Percentiles rank a stretch among this genome's conserved stretches.
Evolutionary conservation across 2,113 vertebrate species (phyloP).

Genomic region (Semicossyphus pulcher): DNA sequence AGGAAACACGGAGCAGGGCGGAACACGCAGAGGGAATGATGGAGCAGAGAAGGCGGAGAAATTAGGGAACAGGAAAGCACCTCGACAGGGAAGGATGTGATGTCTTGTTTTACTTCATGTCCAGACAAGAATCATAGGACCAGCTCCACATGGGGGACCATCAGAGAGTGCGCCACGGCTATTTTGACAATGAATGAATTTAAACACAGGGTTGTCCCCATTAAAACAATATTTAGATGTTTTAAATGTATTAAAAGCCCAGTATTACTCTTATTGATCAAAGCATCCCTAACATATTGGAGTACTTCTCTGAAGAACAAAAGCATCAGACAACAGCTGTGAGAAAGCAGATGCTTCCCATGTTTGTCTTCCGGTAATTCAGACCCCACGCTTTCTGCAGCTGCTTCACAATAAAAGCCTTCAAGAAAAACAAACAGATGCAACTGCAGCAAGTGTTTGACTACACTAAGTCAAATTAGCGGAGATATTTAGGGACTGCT

Average conservation of each 20-base stretch:
- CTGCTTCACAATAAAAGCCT: conserved; percentile 64
- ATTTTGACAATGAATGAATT: not conserved
- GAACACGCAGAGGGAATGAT: conserved; percentile 16
- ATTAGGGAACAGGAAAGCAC: conserved; percentile 34
- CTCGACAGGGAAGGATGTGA: conserved; percentile 7
- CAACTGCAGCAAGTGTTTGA: conserved; percentile 10
- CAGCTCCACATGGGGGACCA: not conserved
- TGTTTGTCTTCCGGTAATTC: conserved; percentile 54
- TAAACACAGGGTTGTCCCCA: too few relatives aligned
- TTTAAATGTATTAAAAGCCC: too few relatives aligned
- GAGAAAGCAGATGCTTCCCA: conserved; percentile 59
- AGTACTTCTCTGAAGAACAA: conserved; percentile 8
- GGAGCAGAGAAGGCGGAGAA: conserved; percentile 23
- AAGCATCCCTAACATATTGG: not conserved
- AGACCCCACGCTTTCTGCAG: conserved; percentile 56
- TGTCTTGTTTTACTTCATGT: conserved; percentile 12
- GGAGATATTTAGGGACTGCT: not conserved
- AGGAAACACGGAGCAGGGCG: conserved; percentile 5
- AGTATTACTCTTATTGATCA: not conserved
- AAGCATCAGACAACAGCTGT: conserved; percentile 53
- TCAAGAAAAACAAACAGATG: conserved; percentile 60
- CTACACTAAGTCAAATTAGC: not conserved
- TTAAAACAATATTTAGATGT: too few relatives aligned
- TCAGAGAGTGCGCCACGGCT: not conserved
- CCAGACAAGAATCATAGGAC: not conserved